phyloP scores from a whole-genome alignment of 2,113 vertebrate genomes.

The Apodemus sylvaticus region DNA sequence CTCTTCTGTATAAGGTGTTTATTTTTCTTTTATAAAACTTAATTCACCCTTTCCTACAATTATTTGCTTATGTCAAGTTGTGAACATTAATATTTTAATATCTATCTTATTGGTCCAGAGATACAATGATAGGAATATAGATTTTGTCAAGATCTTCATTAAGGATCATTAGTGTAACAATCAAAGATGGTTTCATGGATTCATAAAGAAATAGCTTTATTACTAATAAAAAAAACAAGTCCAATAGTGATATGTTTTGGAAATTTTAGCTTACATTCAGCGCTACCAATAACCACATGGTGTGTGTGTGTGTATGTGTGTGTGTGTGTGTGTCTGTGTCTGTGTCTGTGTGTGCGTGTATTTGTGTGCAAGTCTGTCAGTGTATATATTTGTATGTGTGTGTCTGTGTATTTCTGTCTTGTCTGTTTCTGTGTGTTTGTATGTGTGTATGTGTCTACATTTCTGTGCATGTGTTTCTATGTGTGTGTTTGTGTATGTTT shows the following conservation, averaged over 20 bases:
- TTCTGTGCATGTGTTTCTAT: no score
- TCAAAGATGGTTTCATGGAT: slow-evolving; percentile 18
- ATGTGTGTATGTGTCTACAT: no score
- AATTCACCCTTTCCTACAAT: neutral
- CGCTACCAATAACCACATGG: neutral
- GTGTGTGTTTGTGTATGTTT: no score
- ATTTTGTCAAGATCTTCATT: slow-evolving; percentile 27
- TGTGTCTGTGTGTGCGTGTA: accelerated
- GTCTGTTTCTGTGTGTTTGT: no score
- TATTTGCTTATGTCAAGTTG: neutral
- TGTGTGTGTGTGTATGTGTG: no score
- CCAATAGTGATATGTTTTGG: neutral
- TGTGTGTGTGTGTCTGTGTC: no score
- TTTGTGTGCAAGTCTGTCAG: no score
- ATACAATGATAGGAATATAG: neutral
- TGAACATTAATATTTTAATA: neutral
- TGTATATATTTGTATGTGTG: no score
- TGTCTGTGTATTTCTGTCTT: no score
- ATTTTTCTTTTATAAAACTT: neutral
- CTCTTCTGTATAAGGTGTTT: neutral
- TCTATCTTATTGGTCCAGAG: neutral
- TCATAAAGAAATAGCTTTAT: neutral
- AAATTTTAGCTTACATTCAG: neutral
- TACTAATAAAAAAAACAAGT: neutral
- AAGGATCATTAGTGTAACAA: neutral